These are phyloP conservation scores for Vannuccia rotundouncinata DNA, from an alignment of 2,888 invertebrate species.

Conservation along the genomic window DNA sequence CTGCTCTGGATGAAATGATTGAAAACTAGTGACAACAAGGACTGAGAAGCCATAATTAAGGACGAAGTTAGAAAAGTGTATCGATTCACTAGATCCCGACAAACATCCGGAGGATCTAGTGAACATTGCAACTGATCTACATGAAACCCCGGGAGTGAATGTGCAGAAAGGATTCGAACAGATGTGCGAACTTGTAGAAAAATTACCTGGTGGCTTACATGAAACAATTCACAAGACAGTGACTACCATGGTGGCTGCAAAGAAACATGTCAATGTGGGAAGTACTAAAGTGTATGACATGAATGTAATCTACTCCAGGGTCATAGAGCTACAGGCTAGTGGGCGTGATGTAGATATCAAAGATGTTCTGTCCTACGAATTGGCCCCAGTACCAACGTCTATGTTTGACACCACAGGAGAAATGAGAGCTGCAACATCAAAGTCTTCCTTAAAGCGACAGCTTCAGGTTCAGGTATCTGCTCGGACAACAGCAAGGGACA, in stretches of 20 bases:
- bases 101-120: conserved; percentile 25
- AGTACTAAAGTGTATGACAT: conserved; percentile 12
- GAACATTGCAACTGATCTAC: conserved; percentile 14
- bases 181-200: conserved; percentile 25
- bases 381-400: conserved; percentile 28
- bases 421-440: conserved; percentile 28
- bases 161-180: conserved; percentile 20
- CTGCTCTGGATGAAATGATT: conserved; percentile 22
- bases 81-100: conserved; percentile 27
- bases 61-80: conserved; percentile 22
- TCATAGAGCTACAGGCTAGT: conserved; percentile 31
- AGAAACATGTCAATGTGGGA: conserved; percentile 26
- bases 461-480: conserved; percentile 9
- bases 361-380: not conserved
- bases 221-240: conserved; percentile 18
- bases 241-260: conserved; percentile 28
- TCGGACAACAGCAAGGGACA: conserved; percentile 1
- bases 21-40: conserved; percentile 17
- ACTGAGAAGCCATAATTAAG: conserved; percentile 13
- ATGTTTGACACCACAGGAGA: conserved; percentile 27
- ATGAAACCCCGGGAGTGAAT: conserved; percentile 14
- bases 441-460: conserved; percentile 27
- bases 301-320: conserved; percentile 26
- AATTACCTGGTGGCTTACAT: conserved; percentile 17
- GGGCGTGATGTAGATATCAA: conserved; percentile 23